phyloP scores from a whole-genome alignment of 1,140 invertebrate species.

The Apocrypta bakeri region DNA sequence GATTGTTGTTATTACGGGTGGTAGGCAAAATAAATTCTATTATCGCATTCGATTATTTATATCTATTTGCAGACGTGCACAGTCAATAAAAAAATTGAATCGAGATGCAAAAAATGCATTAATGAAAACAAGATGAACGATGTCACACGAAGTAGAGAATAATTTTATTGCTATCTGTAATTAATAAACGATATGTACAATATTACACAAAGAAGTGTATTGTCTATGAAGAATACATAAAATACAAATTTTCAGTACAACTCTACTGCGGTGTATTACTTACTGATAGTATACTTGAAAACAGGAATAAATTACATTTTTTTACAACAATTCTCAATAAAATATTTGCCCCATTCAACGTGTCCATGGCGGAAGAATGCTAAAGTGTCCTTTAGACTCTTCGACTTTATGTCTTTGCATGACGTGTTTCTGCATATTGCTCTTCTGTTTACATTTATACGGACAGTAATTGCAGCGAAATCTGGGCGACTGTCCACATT shows the following conservation, averaged over 20 bases:
- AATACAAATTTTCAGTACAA: no score
- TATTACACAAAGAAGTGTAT: no score
- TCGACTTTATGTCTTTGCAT: neutral
- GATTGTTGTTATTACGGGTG: no score
- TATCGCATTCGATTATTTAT: no score
- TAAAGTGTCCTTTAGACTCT: neutral
- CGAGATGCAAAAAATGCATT: neutral
- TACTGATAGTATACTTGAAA: no score
- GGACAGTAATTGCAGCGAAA: conserved; percentile 58
- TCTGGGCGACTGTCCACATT: conserved; percentile 67
- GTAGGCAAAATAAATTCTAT: no score
- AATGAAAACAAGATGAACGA: neutral
- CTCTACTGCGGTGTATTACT: no score
- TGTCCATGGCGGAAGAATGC: neutral
- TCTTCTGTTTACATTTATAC: conserved; percentile 56
- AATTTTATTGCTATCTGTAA: neutral
- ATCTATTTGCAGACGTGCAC: no score
- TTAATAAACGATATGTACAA: no score
- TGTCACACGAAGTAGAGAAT: neutral
- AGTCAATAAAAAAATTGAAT: no score
- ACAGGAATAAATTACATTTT: neutral
- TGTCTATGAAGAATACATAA: no score
- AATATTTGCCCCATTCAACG: no score
- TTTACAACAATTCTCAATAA: neutral
- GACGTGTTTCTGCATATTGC: conserved; percentile 45